Evolutionary conservation across 2,113 vertebrate genomes (phyloP).

Genomic region (Hyla sarda): DNA sequence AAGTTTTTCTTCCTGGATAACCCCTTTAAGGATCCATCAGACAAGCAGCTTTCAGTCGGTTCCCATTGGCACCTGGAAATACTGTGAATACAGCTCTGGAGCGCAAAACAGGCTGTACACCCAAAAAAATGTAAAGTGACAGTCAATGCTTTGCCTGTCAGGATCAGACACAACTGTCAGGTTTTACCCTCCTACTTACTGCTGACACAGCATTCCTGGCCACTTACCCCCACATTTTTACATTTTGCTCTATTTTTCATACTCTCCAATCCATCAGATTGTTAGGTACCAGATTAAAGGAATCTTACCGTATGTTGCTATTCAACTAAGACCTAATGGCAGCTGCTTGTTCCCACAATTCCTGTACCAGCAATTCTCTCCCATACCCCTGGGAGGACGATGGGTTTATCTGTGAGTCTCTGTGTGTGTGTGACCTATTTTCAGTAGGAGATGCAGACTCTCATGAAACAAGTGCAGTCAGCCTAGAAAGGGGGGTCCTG

Average conservation of each 20-base stretch:
- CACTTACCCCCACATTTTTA: too few relatives aligned
- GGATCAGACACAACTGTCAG: background rate
- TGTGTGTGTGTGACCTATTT: conserved; percentile 50
- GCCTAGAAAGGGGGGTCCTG: background rate
- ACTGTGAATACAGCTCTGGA: background rate
- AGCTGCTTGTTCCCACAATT: conserved; percentile 2
- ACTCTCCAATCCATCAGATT: background rate
- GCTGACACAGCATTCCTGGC: background rate
- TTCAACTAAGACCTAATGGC: background rate
- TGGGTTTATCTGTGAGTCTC: conserved; percentile 41
- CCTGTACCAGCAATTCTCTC: conserved; percentile 29
- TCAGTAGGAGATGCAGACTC: conserved; percentile 5
- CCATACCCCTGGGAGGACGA: conserved; percentile 26
- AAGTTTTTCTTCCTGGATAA: too few relatives aligned
- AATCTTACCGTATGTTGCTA: background rate
- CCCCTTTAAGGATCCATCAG: background rate
- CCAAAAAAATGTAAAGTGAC: too few relatives aligned
- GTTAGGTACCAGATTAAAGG: background rate
- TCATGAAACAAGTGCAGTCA: conserved; percentile 32
- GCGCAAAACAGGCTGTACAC: background rate
- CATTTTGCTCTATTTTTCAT: background rate
- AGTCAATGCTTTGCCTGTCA: background rate
- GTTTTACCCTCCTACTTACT: background rate
- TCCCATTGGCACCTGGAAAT: background rate
- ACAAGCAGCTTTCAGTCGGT: background rate